Evolutionary conservation across 1,140 invertebrate species (phyloP), one percentile per base, ranked within the genome.

Genomic region (Brachystomella parvula): DNA sequence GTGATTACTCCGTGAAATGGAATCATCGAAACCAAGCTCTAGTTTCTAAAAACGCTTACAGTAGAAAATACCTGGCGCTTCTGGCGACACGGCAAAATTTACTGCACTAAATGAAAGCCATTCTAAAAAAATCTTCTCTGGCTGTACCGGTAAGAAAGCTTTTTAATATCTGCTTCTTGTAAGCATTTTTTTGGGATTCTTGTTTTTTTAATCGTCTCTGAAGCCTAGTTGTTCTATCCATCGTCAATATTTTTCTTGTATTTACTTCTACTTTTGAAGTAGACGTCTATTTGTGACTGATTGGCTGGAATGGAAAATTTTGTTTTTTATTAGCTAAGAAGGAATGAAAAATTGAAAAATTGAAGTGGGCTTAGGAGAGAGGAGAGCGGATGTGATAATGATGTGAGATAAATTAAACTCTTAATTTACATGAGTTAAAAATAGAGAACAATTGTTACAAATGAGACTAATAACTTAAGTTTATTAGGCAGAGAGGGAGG

Each of bases 401-500:
- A 53, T 53, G 49, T 6, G 24, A 6, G 49, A 53, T 53, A 53
- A 53, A 53, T 53, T 53, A 53, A 53, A 26, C 49, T 26, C 49
- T 53, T 53, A 53, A 53, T 53, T 53, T 53, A 53, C 49, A 53
- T 53, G 12, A 26, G 24, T 15, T 53, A 19, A 19, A 53, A 53
- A 12, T 53, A 26, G 49, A 24, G 49, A 53, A 53, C 49, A 53
- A 53, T 53, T 53, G 49, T 15, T 53, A 15, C 21, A 53, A 53
- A 53, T 53, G 49, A 53, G 49, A 53, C 49, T 53, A 53, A 53
- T 53, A 53, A 53, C 15, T 53, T 53, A 53, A 53, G 49, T 53
- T 53, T 53, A 53, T 53, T 53, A 53, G 49, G 9, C 49, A 19
- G 49, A 44, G 39, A 12, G 39, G n/a, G n/a, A n/a, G n/a, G n/a